Base-by-base conservation (phyloP, 1,140 invertebrate genomes). In the Arctopsyche grandis region DNA sequence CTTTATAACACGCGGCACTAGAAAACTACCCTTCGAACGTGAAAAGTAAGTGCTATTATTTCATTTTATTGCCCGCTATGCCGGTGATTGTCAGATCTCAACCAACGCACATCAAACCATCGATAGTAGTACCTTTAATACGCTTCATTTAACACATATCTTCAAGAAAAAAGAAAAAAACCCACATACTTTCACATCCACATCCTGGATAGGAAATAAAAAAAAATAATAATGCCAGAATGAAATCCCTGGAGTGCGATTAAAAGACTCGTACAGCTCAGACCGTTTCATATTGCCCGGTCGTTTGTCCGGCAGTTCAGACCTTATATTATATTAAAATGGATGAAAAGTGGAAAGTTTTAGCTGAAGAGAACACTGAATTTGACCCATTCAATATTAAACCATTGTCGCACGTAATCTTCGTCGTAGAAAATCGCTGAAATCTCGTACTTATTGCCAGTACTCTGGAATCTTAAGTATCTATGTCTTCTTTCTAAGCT, bases 321-420 rank as follows among this genome's bases (percentile, higher is more conserved):
- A n/a, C n/a, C n/a, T n/a, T n/a, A 52, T 52, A 52, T 52, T 52
- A 52, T 52, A 52, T 52, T 52, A 16, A 52, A 52, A 52, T 4
- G 3, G 48, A 52, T 16, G 48, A 52, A 38, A 38, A 38, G 29
- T 38, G 29, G 29, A 38, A 38, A 38, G 7, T 38, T 1, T 38
- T 1, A 38, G 29, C 29, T 7, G 29, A 38, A 38, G 48, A 52
- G 48, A 52, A 52, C 16, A 52, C 48, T 12, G 10, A 3, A 10
- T 52, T n/a, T 38, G 29, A 38, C 29, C 48, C 48, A 52, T 52
- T 52, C 1, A 52, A 52, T 10, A 16, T 14, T 52, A 4, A 10
- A 16, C 48, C 16, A 14, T 52, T 52, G 48, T 52, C 4, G 10
- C 3, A 52, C 29, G 16, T 52, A 52, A 52, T 52, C 48, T 52